Conservation (phyloP, 2,888 invertebrate species). For the Tachina fera region DNA sequence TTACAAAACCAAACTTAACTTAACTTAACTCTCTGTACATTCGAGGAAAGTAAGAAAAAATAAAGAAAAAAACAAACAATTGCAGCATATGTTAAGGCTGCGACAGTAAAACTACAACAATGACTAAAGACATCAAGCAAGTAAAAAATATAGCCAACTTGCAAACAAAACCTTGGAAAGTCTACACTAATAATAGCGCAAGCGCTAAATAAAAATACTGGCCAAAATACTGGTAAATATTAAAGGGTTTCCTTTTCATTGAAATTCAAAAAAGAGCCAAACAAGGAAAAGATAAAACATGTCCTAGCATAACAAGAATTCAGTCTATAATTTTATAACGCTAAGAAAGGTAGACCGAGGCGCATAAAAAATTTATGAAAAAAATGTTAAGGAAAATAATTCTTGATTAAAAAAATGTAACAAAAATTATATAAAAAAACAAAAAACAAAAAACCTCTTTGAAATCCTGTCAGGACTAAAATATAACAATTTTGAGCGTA, state of each 20-base stretch:
- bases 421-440: slow-evolving; percentile 10
- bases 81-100: slow-evolving; percentile 67
- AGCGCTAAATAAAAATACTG: slow-evolving; percentile 70
- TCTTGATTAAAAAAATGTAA: background rate
- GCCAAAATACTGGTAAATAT: slow-evolving; percentile 65
- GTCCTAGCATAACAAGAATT: slow-evolving; percentile 71
- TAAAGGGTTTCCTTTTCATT: slow-evolving; percentile 42
- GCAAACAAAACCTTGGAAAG: slow-evolving; percentile 66
- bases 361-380: slow-evolving; percentile 80
- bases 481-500: too few relatives aligned
- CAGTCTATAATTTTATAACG: slow-evolving; percentile 79
- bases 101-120: slow-evolving; percentile 61
- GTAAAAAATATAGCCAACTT: slow-evolving; percentile 28
- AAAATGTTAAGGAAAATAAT: slow-evolving; percentile 26
- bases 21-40: slow-evolving; percentile 18
- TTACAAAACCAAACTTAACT: slow-evolving; percentile 41
- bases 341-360: slow-evolving; percentile 79
- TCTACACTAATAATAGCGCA: slow-evolving; percentile 65
- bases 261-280: slow-evolving; percentile 41
- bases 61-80: too few relatives aligned
- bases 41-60: slow-evolving; percentile 14
- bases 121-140: slow-evolving; percentile 48
- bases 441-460: background rate
- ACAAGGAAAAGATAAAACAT: slow-evolving; percentile 55
- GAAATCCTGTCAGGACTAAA: slow-evolving; percentile 13